Conservation (phyloP, 2,888 invertebrate genomes). For the Syritta pipiens region DNA sequence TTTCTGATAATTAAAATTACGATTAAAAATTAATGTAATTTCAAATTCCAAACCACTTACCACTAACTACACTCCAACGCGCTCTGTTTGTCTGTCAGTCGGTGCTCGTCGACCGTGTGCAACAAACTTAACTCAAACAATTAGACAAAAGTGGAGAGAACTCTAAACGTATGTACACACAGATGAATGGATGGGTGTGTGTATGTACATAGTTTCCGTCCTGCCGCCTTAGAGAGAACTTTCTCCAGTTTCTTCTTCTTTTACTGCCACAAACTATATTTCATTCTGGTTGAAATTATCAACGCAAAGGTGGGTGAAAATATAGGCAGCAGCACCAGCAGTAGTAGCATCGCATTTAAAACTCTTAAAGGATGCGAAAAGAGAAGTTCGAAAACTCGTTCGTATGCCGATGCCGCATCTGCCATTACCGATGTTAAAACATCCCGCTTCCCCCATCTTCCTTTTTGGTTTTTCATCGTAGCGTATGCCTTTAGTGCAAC, state of each 20-base stretch:
- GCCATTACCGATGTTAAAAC: slow-evolving; percentile 24
- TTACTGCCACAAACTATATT: slow-evolving; percentile 50
- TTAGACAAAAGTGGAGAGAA: slow-evolving; percentile 36
- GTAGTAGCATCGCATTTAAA: slow-evolving; percentile 35
- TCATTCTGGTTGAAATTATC: slow-evolving; percentile 58
- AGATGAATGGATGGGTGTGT: background rate
- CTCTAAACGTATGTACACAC: background rate
- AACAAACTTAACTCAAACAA: slow-evolving; percentile 53
- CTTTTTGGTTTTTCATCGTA: slow-evolving; percentile 24
- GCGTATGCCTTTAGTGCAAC: slow-evolving; percentile 41
- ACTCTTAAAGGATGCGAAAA: slow-evolving; percentile 49
- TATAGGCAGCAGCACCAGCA: background rate
- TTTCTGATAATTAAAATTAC: slow-evolving; percentile 32
- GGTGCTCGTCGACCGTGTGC: slow-evolving; percentile 15
- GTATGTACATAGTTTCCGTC: background rate
- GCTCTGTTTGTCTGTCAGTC: slow-evolving; percentile 13
- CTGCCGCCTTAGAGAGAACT: slow-evolving; percentile 28
- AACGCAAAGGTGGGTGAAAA: slow-evolving; percentile 27
- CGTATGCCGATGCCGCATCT: slow-evolving; percentile 28
- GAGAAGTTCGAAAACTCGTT: slow-evolving; percentile 51
- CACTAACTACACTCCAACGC: background rate
- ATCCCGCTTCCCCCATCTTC: slow-evolving; percentile 8
- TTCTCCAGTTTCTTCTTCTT: slow-evolving; percentile 24
- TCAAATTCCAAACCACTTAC: slow-evolving; percentile 36
- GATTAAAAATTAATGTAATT: slow-evolving; percentile 41